phyloP scores from a whole-genome alignment of 1,140 invertebrate genomes.

The Leucophenga varia region DNA sequence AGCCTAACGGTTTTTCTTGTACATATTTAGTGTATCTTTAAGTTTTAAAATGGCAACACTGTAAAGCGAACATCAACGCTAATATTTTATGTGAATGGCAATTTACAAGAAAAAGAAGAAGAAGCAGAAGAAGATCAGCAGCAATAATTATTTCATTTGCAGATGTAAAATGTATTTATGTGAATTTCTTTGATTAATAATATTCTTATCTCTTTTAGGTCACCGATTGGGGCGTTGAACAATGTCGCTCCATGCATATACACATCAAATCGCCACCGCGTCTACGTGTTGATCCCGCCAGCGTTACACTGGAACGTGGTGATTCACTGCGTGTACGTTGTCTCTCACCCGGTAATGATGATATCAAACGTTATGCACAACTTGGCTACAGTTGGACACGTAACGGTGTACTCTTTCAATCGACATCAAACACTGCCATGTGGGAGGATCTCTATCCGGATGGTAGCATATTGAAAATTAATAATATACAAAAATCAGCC shows the following conservation, averaged over 20 bases:
- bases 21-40: no score
- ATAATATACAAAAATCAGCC: constrained; percentile 70
- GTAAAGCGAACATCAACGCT: no score
- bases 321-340: constrained; percentile 69
- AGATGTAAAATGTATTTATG: no score
- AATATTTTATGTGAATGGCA: no score
- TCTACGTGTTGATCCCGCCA: constrained; percentile 71
- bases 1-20: no score
- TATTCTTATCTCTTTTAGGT: no score
- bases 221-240: constrained; percentile 71
- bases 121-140: no score
- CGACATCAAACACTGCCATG: constrained; percentile 69
- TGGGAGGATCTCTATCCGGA: constrained; percentile 79
- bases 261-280: constrained; percentile 68
- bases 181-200: no score
- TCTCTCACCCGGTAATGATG: constrained; percentile 62
- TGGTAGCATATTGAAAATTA: constrained; percentile 76
- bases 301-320: constrained; percentile 63
- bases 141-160: no score
- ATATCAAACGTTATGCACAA: constrained; percentile 60
- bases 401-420: constrained; percentile 69
- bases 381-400: constrained; percentile 81
- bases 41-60: no score
- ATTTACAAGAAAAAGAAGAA: no score
- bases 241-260: constrained; percentile 70